Conservation (phyloP, 2,797 vertebrate species). For the Varecia variegata region DNA sequence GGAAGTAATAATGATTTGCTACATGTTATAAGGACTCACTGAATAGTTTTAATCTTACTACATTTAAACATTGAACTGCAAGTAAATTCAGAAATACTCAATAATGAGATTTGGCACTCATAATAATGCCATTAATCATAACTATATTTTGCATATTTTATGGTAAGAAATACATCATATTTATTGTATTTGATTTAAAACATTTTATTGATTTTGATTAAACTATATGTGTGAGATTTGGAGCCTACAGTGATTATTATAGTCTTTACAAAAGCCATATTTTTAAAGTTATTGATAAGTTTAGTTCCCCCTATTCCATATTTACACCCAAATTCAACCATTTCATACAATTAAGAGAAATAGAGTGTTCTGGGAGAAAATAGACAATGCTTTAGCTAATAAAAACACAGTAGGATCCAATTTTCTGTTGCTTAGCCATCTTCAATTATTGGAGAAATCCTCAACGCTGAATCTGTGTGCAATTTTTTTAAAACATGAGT, state of each 20-base stretch:
- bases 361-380: not conserved
- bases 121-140: constrained; percentile 70
- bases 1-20: constrained; percentile 74
- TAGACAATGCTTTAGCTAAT: not conserved
- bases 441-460: not conserved
- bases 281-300: constrained; percentile 43
- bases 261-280: constrained; percentile 15
- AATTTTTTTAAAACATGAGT: not conserved
- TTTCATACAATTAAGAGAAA: constrained; percentile 46
- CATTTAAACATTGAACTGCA: constrained; percentile 71
- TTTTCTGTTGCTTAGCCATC: not conserved
- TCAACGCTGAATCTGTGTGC: not conserved
- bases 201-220: constrained; percentile 57
- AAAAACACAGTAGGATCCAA: not conserved
- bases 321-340: constrained; percentile 21
- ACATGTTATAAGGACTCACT: constrained; percentile 67
- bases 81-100: constrained; percentile 61
- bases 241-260: not conserved
- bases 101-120: constrained; percentile 66
- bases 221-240: constrained; percentile 16
- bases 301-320: constrained; percentile 33
- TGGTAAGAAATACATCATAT: constrained; percentile 17
- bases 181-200: constrained; percentile 49
- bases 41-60: constrained; percentile 73
- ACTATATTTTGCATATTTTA: constrained; percentile 24